Evolutionary conservation across 2,888 invertebrate genomes (phyloP).

Genomic region (Epicampocera succincta): DNA sequence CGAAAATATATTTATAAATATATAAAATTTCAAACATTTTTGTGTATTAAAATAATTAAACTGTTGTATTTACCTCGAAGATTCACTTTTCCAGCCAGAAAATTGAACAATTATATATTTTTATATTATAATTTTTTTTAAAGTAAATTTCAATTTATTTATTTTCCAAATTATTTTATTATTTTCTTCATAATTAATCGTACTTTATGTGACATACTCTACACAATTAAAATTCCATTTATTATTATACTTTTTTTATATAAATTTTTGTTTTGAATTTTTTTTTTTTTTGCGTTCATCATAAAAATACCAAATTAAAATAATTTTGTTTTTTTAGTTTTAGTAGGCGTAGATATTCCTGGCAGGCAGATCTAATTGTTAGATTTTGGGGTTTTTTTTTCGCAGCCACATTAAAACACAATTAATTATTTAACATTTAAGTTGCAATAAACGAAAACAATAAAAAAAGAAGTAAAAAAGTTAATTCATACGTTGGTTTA

Average conservation of each 20-base stretch:
- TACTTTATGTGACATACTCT: background rate
- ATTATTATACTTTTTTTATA: constrained; percentile 38
- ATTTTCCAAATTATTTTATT: constrained; percentile 15
- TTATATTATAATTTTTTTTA: too few species aligned
- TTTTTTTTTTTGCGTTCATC: constrained; percentile 25
- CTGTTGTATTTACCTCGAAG: too few species aligned
- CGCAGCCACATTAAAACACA: constrained; percentile 34
- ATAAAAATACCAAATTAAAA: constrained; percentile 35
- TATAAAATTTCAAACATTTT: too few species aligned
- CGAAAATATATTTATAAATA: too few species aligned
- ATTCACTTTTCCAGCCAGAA: too few species aligned
- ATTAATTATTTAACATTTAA: constrained; percentile 30
- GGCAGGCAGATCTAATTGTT: constrained; percentile 18
- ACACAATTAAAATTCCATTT: constrained; percentile 33
- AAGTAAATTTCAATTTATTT: background rate
- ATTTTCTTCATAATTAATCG: background rate
- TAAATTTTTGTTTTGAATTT: too few species aligned
- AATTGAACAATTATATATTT: too few species aligned
- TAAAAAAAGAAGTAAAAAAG: constrained; percentile 3
- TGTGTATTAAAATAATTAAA: too few species aligned
- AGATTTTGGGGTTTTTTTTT: constrained; percentile 25
- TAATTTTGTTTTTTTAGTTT: constrained; percentile 12
- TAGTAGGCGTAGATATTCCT: constrained; percentile 64
- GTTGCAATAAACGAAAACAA: too few species aligned
- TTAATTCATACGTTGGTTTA: background rate